A percentile compares a stretch with the other conserved stretches of the same genome.
Conservation (phyloP, 1,140 invertebrate genomes). For the Leptopilina boulardi region DNA sequence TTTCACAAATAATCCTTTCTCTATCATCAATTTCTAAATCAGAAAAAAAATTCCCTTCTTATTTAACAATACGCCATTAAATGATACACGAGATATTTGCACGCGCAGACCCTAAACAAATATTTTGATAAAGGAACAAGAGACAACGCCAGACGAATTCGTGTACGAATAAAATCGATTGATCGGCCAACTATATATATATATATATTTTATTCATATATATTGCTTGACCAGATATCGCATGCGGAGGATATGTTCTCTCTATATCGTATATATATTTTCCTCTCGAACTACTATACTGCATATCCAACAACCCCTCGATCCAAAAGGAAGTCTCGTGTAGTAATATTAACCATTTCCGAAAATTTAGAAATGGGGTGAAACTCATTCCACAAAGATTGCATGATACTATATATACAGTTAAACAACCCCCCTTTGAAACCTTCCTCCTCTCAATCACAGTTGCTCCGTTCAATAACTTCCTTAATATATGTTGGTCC, state of each 20-base stretch:
- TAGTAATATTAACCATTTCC: conserved; percentile 1
- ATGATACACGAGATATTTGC: not conserved
- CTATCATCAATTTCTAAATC: not conserved
- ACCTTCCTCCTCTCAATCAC: not conserved
- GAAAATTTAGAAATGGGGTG: conserved; percentile 21
- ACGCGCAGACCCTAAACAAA: not conserved
- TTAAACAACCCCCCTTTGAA: not conserved
- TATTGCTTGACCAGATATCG: conserved; percentile 20
- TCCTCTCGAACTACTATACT: conserved; percentile 17
- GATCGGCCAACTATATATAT: not conserved
- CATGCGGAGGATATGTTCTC: not conserved
- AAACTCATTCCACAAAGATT: conserved; percentile 10
- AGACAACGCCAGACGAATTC: not conserved
- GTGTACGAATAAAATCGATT: conserved; percentile 1
- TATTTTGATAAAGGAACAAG: conserved; percentile 13
- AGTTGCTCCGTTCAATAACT: conserved; percentile 16
- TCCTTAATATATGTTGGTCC: too few relatives aligned
- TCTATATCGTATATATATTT: not conserved
- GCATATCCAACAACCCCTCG: conserved; percentile 15
- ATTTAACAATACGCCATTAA: not conserved
- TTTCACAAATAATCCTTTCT: not conserved
- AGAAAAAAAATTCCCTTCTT: not conserved
- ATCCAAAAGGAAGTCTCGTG: conserved; percentile 2
- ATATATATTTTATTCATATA: not conserved
- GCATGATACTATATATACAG: not conserved